Conservation (phyloP, 2,797 vertebrate genomes). For the Notamacropus eugenii region DNA sequence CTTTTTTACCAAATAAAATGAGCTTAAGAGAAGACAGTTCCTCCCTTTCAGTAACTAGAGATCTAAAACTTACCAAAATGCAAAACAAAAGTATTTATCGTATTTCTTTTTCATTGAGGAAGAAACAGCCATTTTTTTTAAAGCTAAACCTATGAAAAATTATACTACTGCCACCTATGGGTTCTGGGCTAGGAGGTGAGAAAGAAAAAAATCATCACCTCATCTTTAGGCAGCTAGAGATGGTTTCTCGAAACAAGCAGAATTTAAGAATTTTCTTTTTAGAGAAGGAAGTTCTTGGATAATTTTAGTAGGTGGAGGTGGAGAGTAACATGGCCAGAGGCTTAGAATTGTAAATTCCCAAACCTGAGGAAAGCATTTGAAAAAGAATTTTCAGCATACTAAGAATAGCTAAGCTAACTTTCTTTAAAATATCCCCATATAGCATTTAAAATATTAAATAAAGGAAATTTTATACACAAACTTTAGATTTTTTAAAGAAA, state of each 20-base stretch:
- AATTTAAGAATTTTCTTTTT: conserved; percentile 20
- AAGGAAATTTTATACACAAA: background rate
- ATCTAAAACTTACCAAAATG: background rate
- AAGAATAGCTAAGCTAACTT: conserved; percentile 11
- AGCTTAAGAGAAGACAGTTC: background rate
- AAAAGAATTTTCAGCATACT: background rate
- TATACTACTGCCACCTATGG: background rate
- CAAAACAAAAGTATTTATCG: background rate
- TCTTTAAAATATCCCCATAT: background rate
- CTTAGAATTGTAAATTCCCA: background rate
- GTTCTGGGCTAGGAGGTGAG: background rate
- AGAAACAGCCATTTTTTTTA: background rate
- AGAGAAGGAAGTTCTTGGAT: background rate
- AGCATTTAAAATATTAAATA: background rate
- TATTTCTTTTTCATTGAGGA: background rate
- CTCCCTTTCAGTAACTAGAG: background rate
- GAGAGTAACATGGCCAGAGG: background rate
- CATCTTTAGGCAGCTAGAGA: background rate
- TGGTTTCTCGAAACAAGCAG: background rate
- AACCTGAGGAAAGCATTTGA: background rate
- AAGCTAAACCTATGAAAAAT: background rate
- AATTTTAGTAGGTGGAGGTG: conserved; percentile 14
- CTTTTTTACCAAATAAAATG: background rate
- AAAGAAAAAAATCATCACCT: background rate
- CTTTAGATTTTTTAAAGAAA: background rate